phyloP scores from a whole-genome alignment of 2,113 vertebrate species.

The Tachycineta bicolor region DNA sequence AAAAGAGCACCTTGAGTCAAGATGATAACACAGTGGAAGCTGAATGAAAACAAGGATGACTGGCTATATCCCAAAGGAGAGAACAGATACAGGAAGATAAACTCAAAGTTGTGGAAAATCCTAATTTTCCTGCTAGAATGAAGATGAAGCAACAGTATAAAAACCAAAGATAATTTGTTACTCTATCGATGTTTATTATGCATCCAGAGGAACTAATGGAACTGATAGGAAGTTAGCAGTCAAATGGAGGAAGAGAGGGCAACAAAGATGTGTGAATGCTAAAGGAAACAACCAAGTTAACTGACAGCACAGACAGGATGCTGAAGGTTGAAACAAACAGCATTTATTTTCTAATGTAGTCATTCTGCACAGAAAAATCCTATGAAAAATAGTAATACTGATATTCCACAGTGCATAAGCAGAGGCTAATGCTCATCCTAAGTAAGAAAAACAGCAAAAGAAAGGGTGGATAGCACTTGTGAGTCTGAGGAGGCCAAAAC shows the following conservation, averaged over 20 bases:
- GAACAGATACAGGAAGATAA: background rate
- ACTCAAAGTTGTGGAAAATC: background rate
- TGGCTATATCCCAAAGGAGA: background rate
- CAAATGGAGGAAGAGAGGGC: conserved; percentile 14
- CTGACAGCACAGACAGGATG: background rate
- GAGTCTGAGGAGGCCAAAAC: background rate
- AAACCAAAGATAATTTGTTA: background rate
- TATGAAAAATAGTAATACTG: background rate
- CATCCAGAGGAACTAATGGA: background rate
- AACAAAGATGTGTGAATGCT: background rate
- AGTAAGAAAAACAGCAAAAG: background rate
- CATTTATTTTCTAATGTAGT: background rate
- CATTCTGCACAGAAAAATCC: background rate
- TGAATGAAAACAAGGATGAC: background rate
- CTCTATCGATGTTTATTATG: background rate
- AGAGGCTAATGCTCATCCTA: background rate
- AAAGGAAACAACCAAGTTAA: background rate
- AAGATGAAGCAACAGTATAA: background rate
- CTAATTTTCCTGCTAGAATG: background rate
- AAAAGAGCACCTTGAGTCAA: background rate
- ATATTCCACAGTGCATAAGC: background rate
- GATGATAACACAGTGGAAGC: background rate
- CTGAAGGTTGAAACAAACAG: background rate
- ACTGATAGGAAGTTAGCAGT: background rate
- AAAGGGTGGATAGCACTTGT: background rate